Evolutionary conservation across 2,797 vertebrate genomes (phyloP).

Genomic region (Lepus townsendii): DNA sequence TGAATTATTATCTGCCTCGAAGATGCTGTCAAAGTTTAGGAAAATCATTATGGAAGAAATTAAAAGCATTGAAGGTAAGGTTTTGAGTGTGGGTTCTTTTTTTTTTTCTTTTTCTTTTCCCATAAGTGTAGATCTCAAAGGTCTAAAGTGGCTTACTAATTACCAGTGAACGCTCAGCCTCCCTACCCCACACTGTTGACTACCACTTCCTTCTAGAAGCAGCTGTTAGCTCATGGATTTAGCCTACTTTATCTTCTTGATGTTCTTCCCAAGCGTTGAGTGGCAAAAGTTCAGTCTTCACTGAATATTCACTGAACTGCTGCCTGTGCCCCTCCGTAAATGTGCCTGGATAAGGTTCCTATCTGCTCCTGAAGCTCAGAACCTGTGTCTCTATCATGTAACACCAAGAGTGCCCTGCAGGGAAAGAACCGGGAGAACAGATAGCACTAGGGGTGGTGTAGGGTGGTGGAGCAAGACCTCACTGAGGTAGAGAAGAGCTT

Average conservation of each 20-base stretch:
- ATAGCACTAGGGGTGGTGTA: not conserved
- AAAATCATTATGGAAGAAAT: slow-evolving; percentile 89
- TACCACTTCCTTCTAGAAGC: not conserved
- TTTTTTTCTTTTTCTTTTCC: not conserved
- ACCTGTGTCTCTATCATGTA: not conserved
- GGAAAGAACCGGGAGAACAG: not conserved
- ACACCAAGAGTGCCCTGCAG: not conserved
- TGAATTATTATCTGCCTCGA: slow-evolving; percentile 87
- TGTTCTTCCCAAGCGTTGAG: not conserved
- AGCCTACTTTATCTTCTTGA: not conserved
- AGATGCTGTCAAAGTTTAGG: slow-evolving; percentile 90
- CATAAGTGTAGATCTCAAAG: not conserved
- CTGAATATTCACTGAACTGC: not conserved
- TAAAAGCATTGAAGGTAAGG: slow-evolving; percentile 85
- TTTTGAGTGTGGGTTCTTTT: not conserved
- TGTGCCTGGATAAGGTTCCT: not conserved
- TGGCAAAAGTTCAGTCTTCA: not conserved
- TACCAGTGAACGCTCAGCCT: not conserved
- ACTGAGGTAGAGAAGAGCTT: not conserved
- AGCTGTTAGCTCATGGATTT: not conserved
- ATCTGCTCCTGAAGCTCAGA: not conserved
- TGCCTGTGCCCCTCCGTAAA: not conserved
- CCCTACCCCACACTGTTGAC: not conserved
- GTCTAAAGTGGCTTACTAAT: not conserved
- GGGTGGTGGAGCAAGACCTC: not conserved